Percentiles rank a stretch among this genome's conserved stretches.
These are phyloP conservation scores for Zapus hudsonius DNA, from an alignment of 2,113 vertebrate genomes.

Conservation along the genomic window DNA sequence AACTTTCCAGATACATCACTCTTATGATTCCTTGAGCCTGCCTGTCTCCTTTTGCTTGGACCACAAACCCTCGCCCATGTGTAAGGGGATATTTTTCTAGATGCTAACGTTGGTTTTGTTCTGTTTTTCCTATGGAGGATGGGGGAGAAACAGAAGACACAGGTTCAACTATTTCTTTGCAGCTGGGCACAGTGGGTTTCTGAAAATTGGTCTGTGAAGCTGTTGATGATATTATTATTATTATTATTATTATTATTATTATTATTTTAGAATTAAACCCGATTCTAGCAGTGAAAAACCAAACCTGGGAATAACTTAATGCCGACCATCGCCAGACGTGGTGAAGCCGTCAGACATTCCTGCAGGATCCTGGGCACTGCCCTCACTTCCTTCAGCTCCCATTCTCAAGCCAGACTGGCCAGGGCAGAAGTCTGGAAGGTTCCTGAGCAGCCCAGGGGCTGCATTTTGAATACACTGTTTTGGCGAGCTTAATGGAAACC, in stretches of 20 bases:
- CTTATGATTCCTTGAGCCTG: not conserved
- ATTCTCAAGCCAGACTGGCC: not conserved
- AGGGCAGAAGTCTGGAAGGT: not conserved
- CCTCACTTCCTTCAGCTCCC: not conserved
- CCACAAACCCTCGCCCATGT: not conserved
- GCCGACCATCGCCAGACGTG: not conserved
- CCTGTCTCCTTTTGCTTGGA: not conserved
- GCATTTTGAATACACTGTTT: conserved; percentile 32
- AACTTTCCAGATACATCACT: not conserved
- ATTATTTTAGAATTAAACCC: conserved; percentile 34
- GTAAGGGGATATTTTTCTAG: not conserved
- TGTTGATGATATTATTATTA: no score
- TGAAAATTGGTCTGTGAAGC: not conserved
- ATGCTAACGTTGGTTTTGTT: not conserved
- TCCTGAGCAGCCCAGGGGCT: not conserved
- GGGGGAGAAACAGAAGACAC: not conserved
- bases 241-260: no score
- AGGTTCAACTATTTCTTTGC: not conserved
- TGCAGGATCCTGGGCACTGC: not conserved
- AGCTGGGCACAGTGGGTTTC: not conserved
- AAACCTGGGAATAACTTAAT: not conserved
- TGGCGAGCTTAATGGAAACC: conserved; percentile 72
- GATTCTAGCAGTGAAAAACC: conserved; percentile 20
- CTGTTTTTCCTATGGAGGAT: not conserved
- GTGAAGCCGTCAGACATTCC: not conserved